Evolutionary conservation across 2,113 vertebrate species (phyloP).

Genomic region (Triplophysa rosa): DNA sequence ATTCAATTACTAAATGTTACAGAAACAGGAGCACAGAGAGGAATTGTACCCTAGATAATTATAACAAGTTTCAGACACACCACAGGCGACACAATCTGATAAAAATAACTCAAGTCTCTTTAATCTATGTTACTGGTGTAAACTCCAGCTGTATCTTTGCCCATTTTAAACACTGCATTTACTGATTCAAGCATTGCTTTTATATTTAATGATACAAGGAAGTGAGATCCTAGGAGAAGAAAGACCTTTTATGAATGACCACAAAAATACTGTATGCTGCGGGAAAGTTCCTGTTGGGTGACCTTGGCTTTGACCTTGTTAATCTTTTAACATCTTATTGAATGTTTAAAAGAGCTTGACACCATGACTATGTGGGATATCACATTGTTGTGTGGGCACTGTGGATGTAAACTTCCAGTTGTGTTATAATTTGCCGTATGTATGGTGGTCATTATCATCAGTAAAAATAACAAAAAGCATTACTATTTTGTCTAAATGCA

Average conservation of each 20-base stretch:
- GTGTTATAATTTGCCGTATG: too few relatives aligned
- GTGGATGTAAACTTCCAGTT: too few relatives aligned
- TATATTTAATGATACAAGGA: constrained; percentile 10
- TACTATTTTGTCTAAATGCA: too few relatives aligned
- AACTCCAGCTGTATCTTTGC: not conserved
- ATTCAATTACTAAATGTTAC: constrained; percentile 13
- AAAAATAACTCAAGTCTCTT: constrained; percentile 17
- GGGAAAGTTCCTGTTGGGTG: constrained; percentile 33
- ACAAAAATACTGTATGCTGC: not conserved
- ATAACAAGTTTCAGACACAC: constrained; percentile 20
- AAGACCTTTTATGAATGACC: constrained; percentile 16
- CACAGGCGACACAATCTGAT: constrained; percentile 31
- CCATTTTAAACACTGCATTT: constrained; percentile 22
- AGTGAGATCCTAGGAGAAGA: constrained; percentile 19
- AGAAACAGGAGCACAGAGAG: constrained; percentile 3
- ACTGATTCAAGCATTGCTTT: constrained; percentile 24
- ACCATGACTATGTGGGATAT: not conserved
- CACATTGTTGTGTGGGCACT: not conserved
- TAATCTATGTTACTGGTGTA: constrained; percentile 4
- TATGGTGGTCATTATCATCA: too few relatives aligned
- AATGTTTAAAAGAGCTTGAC: too few relatives aligned
- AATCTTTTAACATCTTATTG: not conserved
- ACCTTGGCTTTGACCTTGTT: constrained; percentile 10
- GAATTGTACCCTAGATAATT: constrained; percentile 25
- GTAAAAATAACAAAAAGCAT: too few relatives aligned